Evolutionary conservation across 2,113 vertebrate species (phyloP).

Genomic region (Silurus meridionalis): DNA sequence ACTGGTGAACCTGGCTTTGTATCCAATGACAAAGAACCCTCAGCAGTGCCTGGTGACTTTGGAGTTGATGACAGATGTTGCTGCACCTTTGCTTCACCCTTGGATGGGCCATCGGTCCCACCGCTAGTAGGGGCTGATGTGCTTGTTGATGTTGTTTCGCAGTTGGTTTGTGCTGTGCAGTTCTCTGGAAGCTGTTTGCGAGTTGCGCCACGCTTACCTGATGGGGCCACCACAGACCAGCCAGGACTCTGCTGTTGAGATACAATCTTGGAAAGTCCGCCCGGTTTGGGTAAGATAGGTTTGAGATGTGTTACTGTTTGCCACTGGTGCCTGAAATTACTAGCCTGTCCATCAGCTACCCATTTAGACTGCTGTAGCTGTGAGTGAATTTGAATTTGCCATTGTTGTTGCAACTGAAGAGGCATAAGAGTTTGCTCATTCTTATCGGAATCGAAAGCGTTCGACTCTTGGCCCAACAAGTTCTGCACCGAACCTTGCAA

Average conservation of each 20-base stretch:
- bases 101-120: conserved; percentile 54
- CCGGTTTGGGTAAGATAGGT: conserved; percentile 43
- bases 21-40: conserved; percentile 65
- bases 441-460: conserved; percentile 14
- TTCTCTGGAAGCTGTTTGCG: conserved; percentile 53
- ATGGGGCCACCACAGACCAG: conserved; percentile 50
- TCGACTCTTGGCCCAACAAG: conserved; percentile 4
- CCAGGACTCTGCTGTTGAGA: conserved; percentile 56
- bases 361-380: conserved; percentile 37
- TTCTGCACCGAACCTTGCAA: conserved; percentile 46
- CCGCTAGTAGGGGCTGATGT: conserved; percentile 40
- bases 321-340: conserved; percentile 26
- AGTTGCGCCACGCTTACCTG: conserved; percentile 48
- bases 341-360: conserved; percentile 31
- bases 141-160: conserved; percentile 21
- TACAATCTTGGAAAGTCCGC: conserved; percentile 9
- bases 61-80: conserved; percentile 54
- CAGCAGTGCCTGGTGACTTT: conserved; percentile 48
- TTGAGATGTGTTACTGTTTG: conserved; percentile 35
- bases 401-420: conserved; percentile 51
- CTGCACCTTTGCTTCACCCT: conserved; percentile 53
- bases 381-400: conserved; percentile 44
- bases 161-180: conserved; percentile 46
- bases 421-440: conserved; percentile 24
- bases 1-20: conserved; percentile 45